Conservation (phyloP, 2,113 vertebrate species). For the Sminthopsis crassicaudata region DNA sequence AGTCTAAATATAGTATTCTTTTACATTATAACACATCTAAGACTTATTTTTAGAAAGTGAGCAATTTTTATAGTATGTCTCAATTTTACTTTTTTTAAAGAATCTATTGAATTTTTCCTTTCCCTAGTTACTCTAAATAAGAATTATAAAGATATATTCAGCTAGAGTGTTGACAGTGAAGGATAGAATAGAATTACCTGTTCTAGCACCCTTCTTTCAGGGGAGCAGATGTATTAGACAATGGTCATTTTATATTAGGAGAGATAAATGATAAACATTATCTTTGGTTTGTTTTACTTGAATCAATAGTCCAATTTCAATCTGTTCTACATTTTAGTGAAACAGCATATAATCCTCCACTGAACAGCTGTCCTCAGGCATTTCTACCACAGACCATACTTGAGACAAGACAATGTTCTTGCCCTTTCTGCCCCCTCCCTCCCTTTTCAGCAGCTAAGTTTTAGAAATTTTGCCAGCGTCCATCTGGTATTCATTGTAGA, state of each 20-base stretch:
- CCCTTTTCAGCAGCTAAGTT: constrained; percentile 40
- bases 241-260: neutral
- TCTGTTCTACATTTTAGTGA: neutral
- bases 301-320: neutral
- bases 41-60: neutral
- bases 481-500: constrained; percentile 49
- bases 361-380: constrained; percentile 46
- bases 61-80: neutral
- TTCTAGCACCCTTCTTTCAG: neutral
- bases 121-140: neutral
- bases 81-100: neutral
- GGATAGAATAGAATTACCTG: neutral
- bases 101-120: neutral
- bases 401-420: constrained; percentile 37
- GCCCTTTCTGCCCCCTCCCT: neutral
- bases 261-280: fast-evolving
- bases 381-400: neutral
- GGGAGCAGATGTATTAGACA: neutral
- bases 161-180: neutral
- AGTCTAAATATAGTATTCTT: neutral
- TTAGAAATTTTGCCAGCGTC: constrained; percentile 41
- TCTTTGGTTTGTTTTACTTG: neutral
- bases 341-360: neutral
- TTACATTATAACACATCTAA: neutral
- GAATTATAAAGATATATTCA: neutral